These are phyloP conservation scores for Saccostrea glomerata DNA, from an alignment of 1,140 invertebrate species.

Conservation along the genomic window DNA sequence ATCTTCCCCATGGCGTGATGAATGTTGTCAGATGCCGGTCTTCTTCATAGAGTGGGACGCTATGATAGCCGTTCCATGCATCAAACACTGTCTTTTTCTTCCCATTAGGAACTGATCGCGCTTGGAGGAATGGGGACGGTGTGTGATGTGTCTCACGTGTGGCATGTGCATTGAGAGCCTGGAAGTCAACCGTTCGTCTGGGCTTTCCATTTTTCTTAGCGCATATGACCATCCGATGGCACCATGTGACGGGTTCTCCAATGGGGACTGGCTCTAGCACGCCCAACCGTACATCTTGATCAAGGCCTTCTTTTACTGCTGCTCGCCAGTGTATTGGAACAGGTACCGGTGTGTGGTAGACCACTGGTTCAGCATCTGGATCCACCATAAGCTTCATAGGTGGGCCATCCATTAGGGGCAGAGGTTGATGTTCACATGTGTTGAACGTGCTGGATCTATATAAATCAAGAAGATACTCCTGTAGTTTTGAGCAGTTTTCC, in stretches of 20 bases:
- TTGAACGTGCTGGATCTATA: slow-evolving; percentile 52
- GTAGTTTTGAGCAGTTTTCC: too few relatives aligned
- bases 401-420: slow-evolving; percentile 56
- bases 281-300: slow-evolving; percentile 53
- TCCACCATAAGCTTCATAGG: slow-evolving; percentile 54
- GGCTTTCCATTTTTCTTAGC: slow-evolving; percentile 60
- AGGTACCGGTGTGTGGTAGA: slow-evolving; percentile 51
- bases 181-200: slow-evolving; percentile 54
- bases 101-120: too few relatives aligned
- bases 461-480: too few relatives aligned
- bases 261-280: slow-evolving; percentile 58
- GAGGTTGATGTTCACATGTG: slow-evolving; percentile 61
- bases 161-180: too few relatives aligned
- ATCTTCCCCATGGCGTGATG: too few relatives aligned
- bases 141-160: too few relatives aligned
- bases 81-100: too few relatives aligned
- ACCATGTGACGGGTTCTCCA: slow-evolving; percentile 59
- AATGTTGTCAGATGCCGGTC: too few relatives aligned
- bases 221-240: slow-evolving; percentile 59
- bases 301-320: slow-evolving; percentile 54
- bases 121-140: too few relatives aligned
- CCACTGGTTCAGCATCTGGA: slow-evolving; percentile 36
- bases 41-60: too few relatives aligned
- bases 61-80: too few relatives aligned
- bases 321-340: slow-evolving; percentile 57